Conservation (phyloP, 1,140 invertebrate species). For the Papilio dardanus region DNA sequence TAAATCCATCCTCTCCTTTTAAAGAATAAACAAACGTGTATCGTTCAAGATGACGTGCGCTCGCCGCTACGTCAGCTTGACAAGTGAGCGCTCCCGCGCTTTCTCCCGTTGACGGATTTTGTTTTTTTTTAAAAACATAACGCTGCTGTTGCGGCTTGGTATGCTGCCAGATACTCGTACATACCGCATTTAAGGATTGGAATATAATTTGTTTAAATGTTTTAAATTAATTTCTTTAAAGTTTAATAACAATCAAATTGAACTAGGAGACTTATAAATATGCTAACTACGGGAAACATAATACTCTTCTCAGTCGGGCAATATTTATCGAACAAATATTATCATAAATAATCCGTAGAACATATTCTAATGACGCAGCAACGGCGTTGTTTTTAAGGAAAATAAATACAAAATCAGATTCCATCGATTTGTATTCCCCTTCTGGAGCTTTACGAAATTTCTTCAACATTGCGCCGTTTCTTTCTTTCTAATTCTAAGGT, state of each 20-base stretch:
- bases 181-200: background rate
- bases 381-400: constrained; percentile 42
- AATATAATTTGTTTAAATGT: background rate
- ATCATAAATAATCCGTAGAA: background rate
- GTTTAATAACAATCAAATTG: too few species aligned
- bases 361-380: constrained; percentile 11
- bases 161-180: constrained; percentile 9
- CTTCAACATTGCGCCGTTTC: constrained; percentile 46
- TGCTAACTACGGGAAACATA: background rate
- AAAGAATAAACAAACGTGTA: constrained; percentile 33
- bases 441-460: constrained; percentile 53
- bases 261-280: too few species aligned
- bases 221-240: background rate
- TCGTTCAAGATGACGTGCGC: constrained; percentile 24
- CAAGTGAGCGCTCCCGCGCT: constrained; percentile 32
- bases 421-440: constrained; percentile 65
- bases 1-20: constrained; percentile 24
- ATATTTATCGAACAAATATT: background rate
- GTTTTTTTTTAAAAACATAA: constrained; percentile 11
- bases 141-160: constrained; percentile 21
- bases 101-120: constrained; percentile 18
- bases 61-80: constrained; percentile 32
- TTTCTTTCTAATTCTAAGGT: constrained; percentile 46
- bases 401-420: constrained; percentile 55
- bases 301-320: background rate